Evolutionary conservation across 2,888 invertebrate genomes (phyloP).

Genomic region (Spatulosminthurus flaviceps): DNA sequence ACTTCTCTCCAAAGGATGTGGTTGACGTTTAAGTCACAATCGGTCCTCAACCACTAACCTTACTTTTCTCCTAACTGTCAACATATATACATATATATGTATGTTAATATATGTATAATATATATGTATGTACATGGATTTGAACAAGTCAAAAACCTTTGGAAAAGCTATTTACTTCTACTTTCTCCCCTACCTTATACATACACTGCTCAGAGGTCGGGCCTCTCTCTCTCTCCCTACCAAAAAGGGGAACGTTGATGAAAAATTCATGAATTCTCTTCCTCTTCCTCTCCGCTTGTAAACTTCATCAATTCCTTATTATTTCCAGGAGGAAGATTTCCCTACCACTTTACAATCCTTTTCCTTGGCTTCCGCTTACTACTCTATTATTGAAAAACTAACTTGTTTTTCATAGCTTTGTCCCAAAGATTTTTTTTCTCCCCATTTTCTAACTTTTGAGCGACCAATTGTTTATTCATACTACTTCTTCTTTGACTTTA

Average conservation of each 20-base stretch:
- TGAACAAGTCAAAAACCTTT: too few species aligned
- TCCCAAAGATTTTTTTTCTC: background rate
- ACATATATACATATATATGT: background rate
- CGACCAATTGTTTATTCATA: background rate
- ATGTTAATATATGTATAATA: too few species aligned
- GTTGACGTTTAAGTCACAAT: constrained; percentile 29
- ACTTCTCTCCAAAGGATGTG: constrained; percentile 4
- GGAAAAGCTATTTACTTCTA: too few species aligned
- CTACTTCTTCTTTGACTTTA: too few species aligned
- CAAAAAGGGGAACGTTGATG: constrained; percentile 23
- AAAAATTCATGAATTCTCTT: constrained; percentile 51
- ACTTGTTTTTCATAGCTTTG: background rate
- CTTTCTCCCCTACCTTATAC: too few species aligned
- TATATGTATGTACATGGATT: too few species aligned
- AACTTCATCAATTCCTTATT: constrained; percentile 25
- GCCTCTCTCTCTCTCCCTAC: too few species aligned
- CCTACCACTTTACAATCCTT: constrained; percentile 7
- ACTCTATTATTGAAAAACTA: constrained; percentile 14
- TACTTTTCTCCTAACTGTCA: background rate
- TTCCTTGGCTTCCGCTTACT: constrained; percentile 1
- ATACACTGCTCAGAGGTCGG: background rate
- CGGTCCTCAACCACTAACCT: background rate
- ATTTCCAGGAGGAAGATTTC: constrained; percentile 22
- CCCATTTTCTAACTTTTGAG: too few species aligned
- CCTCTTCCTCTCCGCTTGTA: constrained; percentile 30